phyloP scores from a whole-genome alignment of 2,888 invertebrate genomes.

The Cryptosula pallasiana region DNA sequence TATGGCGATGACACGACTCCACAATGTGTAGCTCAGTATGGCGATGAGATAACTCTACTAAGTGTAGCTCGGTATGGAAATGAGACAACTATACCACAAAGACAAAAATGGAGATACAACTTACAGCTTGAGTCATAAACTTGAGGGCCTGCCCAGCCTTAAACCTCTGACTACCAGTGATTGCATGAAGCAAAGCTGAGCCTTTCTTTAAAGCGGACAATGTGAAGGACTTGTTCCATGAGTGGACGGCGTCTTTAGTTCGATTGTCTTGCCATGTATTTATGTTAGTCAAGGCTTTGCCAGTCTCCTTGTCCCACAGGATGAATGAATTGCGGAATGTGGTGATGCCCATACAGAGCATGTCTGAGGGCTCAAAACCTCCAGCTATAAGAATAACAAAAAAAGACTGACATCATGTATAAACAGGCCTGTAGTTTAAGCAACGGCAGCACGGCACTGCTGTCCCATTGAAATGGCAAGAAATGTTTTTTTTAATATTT shows the following conservation, averaged over 20 bases:
- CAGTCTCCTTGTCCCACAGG: conserved; percentile 72
- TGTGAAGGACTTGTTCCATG: conserved; percentile 72
- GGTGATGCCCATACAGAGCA: conserved; percentile 75
- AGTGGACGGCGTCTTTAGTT: conserved; percentile 66
- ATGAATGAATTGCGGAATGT: conserved; percentile 77
- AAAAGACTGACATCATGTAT: conserved; percentile 56
- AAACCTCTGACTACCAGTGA: conserved; percentile 75
- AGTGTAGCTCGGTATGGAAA: too few relatives aligned
- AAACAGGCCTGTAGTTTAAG: too few relatives aligned
- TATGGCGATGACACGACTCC: too few relatives aligned
- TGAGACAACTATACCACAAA: too few relatives aligned
- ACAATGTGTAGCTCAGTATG: too few relatives aligned
- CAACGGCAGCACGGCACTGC: too few relatives aligned
- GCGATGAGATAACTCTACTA: too few relatives aligned
- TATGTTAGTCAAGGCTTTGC: conserved; percentile 74
- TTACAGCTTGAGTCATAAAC: conserved; percentile 78
- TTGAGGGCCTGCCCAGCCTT: conserved; percentile 78
- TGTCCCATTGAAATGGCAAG: too few relatives aligned
- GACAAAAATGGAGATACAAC: too few relatives aligned
- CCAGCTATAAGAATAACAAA: conserved; percentile 61
- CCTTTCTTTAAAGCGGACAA: conserved; percentile 65
- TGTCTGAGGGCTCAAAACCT: conserved; percentile 62
- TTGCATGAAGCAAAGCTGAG: conserved; percentile 65
- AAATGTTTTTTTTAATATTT: too few relatives aligned
- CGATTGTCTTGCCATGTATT: conserved; percentile 87